phyloP scores from a whole-genome alignment of 2,888 invertebrate species.

The Bedellia somnulentella region DNA sequence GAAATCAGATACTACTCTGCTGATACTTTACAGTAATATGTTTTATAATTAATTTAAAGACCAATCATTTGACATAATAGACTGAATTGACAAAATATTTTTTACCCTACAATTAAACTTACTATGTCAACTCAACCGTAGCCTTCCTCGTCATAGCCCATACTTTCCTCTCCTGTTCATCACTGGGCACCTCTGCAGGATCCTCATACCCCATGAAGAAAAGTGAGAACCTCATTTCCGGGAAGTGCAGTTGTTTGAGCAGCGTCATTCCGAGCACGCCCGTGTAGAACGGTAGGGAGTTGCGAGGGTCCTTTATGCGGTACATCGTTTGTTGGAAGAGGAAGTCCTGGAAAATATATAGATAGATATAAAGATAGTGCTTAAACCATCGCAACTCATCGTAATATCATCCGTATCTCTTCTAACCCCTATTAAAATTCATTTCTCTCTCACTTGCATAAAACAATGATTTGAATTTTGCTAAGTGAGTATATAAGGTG shows the following conservation, averaged over 20 bases:
- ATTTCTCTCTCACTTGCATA: too few relatives aligned
- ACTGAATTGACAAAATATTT: too few relatives aligned
- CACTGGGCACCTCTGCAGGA: constrained; percentile 70
- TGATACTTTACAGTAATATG: too few relatives aligned
- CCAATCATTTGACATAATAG: too few relatives aligned
- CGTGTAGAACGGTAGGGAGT: constrained; percentile 88
- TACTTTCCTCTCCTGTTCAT: constrained; percentile 65
- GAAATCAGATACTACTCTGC: too few relatives aligned
- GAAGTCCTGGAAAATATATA: constrained; percentile 79
- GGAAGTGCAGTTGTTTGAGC: constrained; percentile 85
- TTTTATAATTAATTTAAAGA: neutral
- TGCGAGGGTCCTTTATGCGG: constrained; percentile 88
- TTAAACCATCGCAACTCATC: too few relatives aligned
- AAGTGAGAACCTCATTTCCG: constrained; percentile 84
- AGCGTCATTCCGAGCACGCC: constrained; percentile 89
- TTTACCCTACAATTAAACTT: constrained; percentile 45
- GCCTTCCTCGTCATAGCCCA: constrained; percentile 86
- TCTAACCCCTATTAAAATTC: too few relatives aligned
- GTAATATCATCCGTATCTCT: too few relatives aligned
- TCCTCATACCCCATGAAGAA: constrained; percentile 93
- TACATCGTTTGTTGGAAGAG: constrained; percentile 97
- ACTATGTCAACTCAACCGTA: constrained; percentile 92
- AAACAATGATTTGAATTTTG: too few relatives aligned
- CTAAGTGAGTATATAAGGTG: too few relatives aligned
- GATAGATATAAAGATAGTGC: neutral